These are phyloP conservation scores for Apostichopus parvimensis DNA, from an alignment of 35 echinoderm and acorn worm species.

Conservation along the genomic window DNA sequence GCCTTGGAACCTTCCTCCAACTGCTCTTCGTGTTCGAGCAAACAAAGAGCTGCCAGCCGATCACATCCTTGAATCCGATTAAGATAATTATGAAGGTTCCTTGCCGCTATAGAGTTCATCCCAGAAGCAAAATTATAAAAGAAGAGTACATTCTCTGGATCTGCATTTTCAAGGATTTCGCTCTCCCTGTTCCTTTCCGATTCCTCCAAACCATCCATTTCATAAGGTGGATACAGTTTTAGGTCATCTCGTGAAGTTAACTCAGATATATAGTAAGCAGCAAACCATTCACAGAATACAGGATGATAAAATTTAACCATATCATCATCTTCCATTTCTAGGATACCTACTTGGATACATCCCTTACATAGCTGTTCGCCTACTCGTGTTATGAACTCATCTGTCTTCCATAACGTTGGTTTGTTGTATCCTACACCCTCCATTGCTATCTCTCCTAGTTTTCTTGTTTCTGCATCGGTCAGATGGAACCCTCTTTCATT, in stretches of 20 bases:
- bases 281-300: constrained; percentile 7
- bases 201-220: background rate
- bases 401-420: background rate
- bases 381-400: background rate
- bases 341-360: background rate
- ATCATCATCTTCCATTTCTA: background rate
- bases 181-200: background rate
- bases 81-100: background rate
- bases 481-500: background rate
- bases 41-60: background rate
- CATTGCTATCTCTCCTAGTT: background rate
- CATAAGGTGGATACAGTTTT: background rate
- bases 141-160: background rate
- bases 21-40: background rate
- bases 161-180: background rate
- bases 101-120: background rate
- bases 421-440: background rate
- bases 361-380: background rate
- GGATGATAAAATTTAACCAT: background rate
- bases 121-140: background rate
- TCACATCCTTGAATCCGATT: background rate
- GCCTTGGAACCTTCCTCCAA: background rate
- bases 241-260: background rate
- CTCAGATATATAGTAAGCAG: background rate
- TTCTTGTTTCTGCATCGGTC: background rate